Evolutionary conservation across 2,797 vertebrate genomes (phyloP).

Genomic region (Parotocinclus haroldoi): DNA sequence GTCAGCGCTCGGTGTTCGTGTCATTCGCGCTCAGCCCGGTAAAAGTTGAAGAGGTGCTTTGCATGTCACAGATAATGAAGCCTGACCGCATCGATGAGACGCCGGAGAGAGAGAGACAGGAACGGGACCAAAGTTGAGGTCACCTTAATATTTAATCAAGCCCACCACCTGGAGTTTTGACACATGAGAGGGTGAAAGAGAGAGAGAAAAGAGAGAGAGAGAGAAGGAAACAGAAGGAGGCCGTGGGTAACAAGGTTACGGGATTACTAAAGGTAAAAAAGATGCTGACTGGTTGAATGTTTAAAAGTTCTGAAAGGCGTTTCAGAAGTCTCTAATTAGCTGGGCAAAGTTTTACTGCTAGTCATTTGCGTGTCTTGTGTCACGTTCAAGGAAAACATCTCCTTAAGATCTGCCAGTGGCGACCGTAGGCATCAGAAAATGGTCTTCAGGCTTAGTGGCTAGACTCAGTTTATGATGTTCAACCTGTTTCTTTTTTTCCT

Average conservation of each 20-base stretch:
- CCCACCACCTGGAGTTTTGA: conserved; percentile 49
- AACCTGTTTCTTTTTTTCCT: no score
- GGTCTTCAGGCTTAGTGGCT: no score
- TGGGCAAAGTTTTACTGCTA: neutral
- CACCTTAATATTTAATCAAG: conserved; percentile 65
- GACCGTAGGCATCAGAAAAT: no score
- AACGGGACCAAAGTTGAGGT: conserved; percentile 56
- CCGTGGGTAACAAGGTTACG: conserved; percentile 20
- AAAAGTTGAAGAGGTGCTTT: conserved; percentile 17
- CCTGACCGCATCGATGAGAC: conserved; percentile 31
- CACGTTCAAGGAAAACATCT: no score
- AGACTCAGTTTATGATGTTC: no score
- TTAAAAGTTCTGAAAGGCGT: conserved; percentile 19
- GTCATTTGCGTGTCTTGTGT: no score
- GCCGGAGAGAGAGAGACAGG: conserved; percentile 42
- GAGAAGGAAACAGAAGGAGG: conserved; percentile 26
- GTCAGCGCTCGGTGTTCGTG: neutral
- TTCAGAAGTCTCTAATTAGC: conserved; percentile 6
- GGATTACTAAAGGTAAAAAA: conserved; percentile 29
- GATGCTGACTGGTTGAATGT: conserved; percentile 32
- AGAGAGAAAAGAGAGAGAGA: conserved; percentile 24
- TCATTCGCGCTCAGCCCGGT: conserved; percentile 7
- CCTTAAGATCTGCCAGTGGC: no score
- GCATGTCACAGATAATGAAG: conserved; percentile 28
- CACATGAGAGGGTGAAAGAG: conserved; percentile 21